These are phyloP conservation scores for Urocitellus parryii DNA, from an alignment of 2,113 vertebrate species.

Conservation along the genomic window DNA sequence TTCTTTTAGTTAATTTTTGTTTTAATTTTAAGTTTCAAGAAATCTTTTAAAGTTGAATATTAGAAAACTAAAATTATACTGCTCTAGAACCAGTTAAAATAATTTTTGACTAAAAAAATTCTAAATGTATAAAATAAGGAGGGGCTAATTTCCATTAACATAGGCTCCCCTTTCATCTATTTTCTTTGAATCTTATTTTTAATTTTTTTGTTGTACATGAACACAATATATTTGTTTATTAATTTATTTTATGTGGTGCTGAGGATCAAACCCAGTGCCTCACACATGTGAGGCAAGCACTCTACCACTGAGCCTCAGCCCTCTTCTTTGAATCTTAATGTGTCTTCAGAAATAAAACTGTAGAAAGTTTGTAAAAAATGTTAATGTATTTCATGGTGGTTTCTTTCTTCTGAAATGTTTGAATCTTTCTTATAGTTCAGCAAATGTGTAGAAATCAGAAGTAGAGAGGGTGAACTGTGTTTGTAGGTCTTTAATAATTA, in stretches of 20 bases:
- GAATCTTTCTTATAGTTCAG: too few relatives aligned
- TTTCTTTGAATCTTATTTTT: background rate
- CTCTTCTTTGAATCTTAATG: background rate
- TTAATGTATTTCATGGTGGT: background rate
- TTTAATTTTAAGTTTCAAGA: constrained; percentile 47
- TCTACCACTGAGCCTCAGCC: too few relatives aligned
- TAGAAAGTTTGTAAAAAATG: background rate
- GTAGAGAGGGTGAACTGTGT: background rate
- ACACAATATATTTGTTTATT: too few relatives aligned
- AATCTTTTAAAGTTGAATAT: constrained; percentile 13
- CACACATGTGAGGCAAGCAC: too few relatives aligned
- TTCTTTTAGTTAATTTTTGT: background rate
- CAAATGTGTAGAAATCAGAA: background rate
- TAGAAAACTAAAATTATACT: background rate
- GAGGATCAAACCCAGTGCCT: too few relatives aligned
- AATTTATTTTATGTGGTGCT: too few relatives aligned
- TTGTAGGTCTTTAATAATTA: constrained; percentile 1
- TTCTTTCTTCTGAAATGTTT: background rate
- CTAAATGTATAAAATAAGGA: background rate
- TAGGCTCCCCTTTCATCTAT: background rate
- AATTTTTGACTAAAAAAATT: constrained; percentile 28
- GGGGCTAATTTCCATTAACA: background rate
- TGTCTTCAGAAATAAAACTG: background rate
- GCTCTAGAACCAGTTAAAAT: background rate
- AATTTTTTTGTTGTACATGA: too few relatives aligned